Evolutionary conservation across 2,888 invertebrate genomes (phyloP), one percentile per base, ranked within the genome.

Genomic region (Metalampra italica): DNA sequence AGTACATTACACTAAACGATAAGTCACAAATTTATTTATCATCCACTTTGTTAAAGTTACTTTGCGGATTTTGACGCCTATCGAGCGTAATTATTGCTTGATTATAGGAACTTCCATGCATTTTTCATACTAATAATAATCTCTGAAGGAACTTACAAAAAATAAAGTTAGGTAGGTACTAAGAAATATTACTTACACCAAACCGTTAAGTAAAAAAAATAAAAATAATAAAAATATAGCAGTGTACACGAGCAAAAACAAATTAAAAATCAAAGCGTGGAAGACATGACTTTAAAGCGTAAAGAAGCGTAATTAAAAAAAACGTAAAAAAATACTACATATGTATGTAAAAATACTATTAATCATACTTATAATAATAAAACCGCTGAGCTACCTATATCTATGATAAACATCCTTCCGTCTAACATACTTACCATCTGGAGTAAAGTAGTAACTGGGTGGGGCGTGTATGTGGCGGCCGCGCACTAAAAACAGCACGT

Each of bases 381-480:
- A 32, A 2, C 43, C 22, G n/a, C n/a, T 13, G 43, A 58, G 79
- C 80, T 89, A 88, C 72, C 86, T 87, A 57, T 89, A 88, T 54
- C 86, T 70, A 55, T 87, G 83, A 53, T 89, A 89, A 9, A 84
- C 79, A 56, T 89, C 89, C 59, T 89, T 89, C 58, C 84, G 79
- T 43, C 89, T 68, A 3, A 88, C 88, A 55, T 90, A 90, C 68
- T 89, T 88, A 56, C 89, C 89, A 49, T 89, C 89, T 2, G 83
- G 81, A 2, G 89, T 89, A 64, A 85, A 85, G 59, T 88, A 87
- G 56, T 88, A 89, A 60, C 78, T 86, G 1, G 89, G 89, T 0
- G 87, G 88, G 1, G 72, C 78, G 65, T 89, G 89, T 50, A 88
- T 89, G 60, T 89, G 89, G 22, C 86, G 66, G 1, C 88, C 88